Conservation (phyloP, 2,888 invertebrate genomes). For the Mythimna vitellina region DNA sequence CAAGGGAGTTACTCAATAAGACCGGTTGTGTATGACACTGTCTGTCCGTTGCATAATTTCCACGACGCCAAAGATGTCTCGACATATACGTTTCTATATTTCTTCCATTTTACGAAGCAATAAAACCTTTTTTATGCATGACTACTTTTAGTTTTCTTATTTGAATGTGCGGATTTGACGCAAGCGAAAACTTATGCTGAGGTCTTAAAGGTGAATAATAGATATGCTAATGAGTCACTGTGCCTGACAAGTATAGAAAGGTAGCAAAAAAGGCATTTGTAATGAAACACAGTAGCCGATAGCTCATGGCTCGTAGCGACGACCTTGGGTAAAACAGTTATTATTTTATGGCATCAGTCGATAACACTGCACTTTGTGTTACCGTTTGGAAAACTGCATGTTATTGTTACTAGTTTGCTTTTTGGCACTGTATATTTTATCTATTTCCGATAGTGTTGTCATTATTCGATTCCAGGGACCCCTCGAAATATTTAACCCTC, state of each 20-base stretch:
- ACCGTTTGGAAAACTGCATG: conserved; percentile 38
- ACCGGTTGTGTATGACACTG: conserved; percentile 78
- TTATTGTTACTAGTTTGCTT: conserved; percentile 15
- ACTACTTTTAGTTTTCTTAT: conserved; percentile 36
- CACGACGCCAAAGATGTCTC: conserved; percentile 54
- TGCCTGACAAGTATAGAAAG: conserved; percentile 15
- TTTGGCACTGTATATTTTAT: neutral
- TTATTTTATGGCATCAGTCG: conserved; percentile 21
- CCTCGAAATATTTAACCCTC: neutral
- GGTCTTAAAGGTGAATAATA: conserved; percentile 20
- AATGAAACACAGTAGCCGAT: conserved; percentile 16
- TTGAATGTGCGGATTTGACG: conserved; percentile 24
- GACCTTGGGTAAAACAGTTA: conserved; percentile 39
- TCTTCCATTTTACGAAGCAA: conserved; percentile 39
- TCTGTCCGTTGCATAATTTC: conserved; percentile 80
- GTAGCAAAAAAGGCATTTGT: conserved; percentile 18
- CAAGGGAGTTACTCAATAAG: conserved; percentile 83
- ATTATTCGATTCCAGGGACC: neutral
- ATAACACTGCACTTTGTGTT: conserved; percentile 47
- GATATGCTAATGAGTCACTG: conserved; percentile 13
- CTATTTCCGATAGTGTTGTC: no score
- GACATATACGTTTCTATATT: conserved; percentile 33
- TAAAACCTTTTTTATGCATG: conserved; percentile 39
- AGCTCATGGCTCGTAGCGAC: conserved; percentile 12
- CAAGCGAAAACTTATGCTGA: conserved; percentile 10